Evolutionary conservation across 2,888 invertebrate genomes (phyloP).

Genomic region (Drosophila helvetica): DNA sequence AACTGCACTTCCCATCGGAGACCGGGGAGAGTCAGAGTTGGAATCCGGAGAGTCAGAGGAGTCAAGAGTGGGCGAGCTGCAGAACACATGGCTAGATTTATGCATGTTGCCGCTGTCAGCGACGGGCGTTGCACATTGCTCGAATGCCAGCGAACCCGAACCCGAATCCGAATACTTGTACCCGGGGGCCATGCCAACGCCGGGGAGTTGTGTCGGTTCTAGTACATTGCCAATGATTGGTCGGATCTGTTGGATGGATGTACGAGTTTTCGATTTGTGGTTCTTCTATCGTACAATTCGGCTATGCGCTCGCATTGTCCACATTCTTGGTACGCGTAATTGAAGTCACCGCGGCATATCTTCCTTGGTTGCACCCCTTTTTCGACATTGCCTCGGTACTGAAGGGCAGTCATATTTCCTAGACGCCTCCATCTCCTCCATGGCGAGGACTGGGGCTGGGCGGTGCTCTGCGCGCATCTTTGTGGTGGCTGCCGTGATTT

Average conservation of each 20-base stretch:
- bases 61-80: constrained; percentile 18
- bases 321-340: constrained; percentile 78
- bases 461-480: constrained; percentile 35
- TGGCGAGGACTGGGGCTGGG: constrained; percentile 22
- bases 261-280: constrained; percentile 9
- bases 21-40: neutral
- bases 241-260: constrained; percentile 58
- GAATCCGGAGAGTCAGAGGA: constrained; percentile 7
- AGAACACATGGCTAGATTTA: constrained; percentile 66
- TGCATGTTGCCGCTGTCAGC: constrained; percentile 69
- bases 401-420: constrained; percentile 68
- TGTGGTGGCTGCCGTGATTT: constrained; percentile 79
- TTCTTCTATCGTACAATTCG: constrained; percentile 47
- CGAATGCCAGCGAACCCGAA: constrained; percentile 40
- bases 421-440: constrained; percentile 22
- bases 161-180: constrained; percentile 14
- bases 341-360: constrained; percentile 79
- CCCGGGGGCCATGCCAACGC: constrained; percentile 25
- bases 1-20: constrained; percentile 11
- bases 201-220: constrained; percentile 59
- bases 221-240: constrained; percentile 81
- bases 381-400: constrained; percentile 54
- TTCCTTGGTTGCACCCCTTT: constrained; percentile 62
- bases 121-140: constrained; percentile 63
- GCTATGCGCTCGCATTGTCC: constrained; percentile 64